Conservation (phyloP, 53 echinoderm and acorn worm genomes). For the Holothuria scabra region DNA sequence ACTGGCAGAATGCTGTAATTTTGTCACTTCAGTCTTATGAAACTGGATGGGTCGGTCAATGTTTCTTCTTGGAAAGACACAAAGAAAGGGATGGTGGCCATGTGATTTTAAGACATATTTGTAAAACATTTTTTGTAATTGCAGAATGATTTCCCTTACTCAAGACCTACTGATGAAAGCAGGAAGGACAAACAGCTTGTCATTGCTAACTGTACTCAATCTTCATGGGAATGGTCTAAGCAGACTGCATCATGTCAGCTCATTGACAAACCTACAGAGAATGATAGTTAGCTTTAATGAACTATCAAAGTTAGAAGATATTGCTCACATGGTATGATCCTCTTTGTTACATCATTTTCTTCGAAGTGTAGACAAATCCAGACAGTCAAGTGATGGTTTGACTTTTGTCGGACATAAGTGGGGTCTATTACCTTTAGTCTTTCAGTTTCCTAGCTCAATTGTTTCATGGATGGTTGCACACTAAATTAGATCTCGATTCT, state of each 20-base stretch:
- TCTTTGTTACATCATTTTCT: neutral
- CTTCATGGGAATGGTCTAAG: conserved; percentile 96
- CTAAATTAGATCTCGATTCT: too few species aligned
- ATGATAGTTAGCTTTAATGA: conserved; percentile 95
- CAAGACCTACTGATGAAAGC: conserved; percentile 86
- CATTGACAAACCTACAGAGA: conserved; percentile 71
- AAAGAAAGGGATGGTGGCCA: too few species aligned
- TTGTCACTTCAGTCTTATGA: too few species aligned
- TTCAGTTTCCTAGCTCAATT: too few species aligned
- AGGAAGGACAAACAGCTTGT: conserved; percentile 58
- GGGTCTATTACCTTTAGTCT: too few species aligned
- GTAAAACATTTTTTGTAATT: neutral
- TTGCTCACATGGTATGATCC: conserved; percentile 82
- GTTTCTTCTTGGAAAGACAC: too few species aligned
- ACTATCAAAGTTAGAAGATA: conserved; percentile 82
- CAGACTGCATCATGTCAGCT: conserved; percentile 71
- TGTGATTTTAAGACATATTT: neutral
- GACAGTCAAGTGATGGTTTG: too few species aligned
- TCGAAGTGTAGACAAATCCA: too few species aligned
- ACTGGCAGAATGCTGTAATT: too few species aligned
- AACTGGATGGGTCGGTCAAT: too few species aligned
- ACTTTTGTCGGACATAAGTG: too few species aligned
- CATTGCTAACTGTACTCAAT: conserved; percentile 84
- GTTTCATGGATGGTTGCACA: too few species aligned
- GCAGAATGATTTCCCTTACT: conserved; percentile 77